Evolutionary conservation across 2,113 vertebrate species (phyloP).

Genomic region (Glaucomys volans): DNA sequence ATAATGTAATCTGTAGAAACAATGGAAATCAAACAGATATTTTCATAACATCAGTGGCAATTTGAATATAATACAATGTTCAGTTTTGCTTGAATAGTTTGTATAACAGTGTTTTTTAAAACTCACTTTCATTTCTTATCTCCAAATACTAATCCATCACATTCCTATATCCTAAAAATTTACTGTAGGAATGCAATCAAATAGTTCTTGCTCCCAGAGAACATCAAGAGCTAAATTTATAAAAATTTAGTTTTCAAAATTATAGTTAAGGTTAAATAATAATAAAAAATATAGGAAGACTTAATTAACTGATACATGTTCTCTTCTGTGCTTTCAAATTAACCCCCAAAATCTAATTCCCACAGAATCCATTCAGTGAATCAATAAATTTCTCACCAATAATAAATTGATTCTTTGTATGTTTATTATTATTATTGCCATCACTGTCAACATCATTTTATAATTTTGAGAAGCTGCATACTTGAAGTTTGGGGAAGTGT

Average conservation of each 20-base stretch:
- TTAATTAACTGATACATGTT: not conserved
- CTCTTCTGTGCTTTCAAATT: slow-evolving; percentile 12
- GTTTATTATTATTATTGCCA: not conserved
- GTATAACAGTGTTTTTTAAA: not conserved
- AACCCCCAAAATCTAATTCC: not conserved
- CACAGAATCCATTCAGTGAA: not conserved
- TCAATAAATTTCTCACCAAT: not conserved
- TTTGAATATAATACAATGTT: not conserved
- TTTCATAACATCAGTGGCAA: not conserved
- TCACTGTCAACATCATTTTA: not conserved
- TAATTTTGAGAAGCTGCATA: not conserved
- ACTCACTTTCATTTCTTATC: slow-evolving; percentile 5
- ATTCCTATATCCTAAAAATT: not conserved
- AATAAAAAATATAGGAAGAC: not conserved
- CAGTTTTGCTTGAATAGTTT: slow-evolving; percentile 32
- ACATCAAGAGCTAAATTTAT: not conserved
- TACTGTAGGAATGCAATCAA: not conserved
- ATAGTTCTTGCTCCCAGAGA: not conserved
- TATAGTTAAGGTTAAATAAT: not conserved
- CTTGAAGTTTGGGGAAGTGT: not conserved
- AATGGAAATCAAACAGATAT: slow-evolving; percentile 13
- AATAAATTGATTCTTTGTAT: not conserved
- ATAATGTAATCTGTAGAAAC: not conserved
- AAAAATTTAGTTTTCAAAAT: slow-evolving; percentile 50
- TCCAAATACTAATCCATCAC: slow-evolving; percentile 24